These are phyloP conservation scores for Geotrypetes seraphini DNA, from an alignment of 2,797 vertebrate species.

Conservation along the genomic window DNA sequence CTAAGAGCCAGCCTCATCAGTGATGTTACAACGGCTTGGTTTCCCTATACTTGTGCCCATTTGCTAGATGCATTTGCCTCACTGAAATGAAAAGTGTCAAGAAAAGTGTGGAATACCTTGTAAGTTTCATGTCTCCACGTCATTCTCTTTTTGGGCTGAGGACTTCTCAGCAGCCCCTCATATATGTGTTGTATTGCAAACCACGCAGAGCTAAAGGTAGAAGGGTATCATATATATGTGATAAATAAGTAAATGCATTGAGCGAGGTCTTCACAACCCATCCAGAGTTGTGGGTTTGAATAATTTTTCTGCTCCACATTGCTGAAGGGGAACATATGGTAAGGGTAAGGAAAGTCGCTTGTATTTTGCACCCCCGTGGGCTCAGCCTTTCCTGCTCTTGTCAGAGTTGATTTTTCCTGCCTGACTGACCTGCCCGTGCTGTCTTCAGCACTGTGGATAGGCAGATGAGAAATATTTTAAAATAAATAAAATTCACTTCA, in stretches of 20 bases:
- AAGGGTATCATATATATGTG: too few relatives aligned
- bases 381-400: conserved; percentile 52
- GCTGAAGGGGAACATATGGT: conserved; percentile 58
- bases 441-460: not conserved
- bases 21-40: too few relatives aligned
- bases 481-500: too few relatives aligned
- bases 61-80: too few relatives aligned
- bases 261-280: conserved; percentile 30
- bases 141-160: too few relatives aligned
- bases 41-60: too few relatives aligned
- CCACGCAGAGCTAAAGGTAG: fast-evolving
- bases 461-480: not conserved
- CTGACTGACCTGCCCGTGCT: conserved; percentile 36
- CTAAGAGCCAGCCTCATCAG: too few relatives aligned
- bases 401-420: conserved; percentile 53
- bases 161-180: too few relatives aligned
- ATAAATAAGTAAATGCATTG: conserved; percentile 13
- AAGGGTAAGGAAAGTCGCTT: conserved; percentile 39
- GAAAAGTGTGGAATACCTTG: too few relatives aligned
- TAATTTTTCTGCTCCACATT: conserved; percentile 37
- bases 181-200: too few relatives aligned
- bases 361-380: conserved; percentile 38
- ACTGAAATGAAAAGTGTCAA: too few relatives aligned
- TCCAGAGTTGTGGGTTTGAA: conserved; percentile 28
- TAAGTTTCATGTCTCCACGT: too few relatives aligned